A percentile compares a stretch with the other conserved stretches of the same genome.
These are phyloP conservation scores for Yponomeuta malinellus DNA, from an alignment of 2,888 invertebrate species.

Conservation along the genomic window DNA sequence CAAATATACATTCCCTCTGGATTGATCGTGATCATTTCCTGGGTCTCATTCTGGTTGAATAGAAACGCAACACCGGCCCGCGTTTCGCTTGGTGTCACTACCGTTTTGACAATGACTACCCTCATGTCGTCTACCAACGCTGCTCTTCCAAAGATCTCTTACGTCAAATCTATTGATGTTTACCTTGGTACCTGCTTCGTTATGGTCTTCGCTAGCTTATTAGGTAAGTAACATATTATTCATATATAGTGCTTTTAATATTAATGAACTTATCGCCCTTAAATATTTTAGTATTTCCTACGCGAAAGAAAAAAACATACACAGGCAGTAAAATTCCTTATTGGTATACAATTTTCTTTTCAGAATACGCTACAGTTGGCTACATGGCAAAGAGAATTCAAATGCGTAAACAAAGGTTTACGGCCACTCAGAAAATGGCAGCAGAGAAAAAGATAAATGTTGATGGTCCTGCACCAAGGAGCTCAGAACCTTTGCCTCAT, in stretches of 20 bases:
- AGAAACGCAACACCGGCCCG: constrained; percentile 96
- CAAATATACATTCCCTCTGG: constrained; percentile 99
- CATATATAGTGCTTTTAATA: not conserved
- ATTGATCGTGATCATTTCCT: constrained; percentile 97
- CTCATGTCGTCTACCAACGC: constrained; percentile 97
- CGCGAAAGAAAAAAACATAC: too few relatives aligned
- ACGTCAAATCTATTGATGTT: constrained; percentile 98
- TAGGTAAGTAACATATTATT: constrained; percentile 78
- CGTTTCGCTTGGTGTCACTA: constrained; percentile 95
- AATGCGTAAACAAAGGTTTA: constrained; percentile 89
- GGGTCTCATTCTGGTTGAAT: constrained; percentile 98
- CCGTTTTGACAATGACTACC: constrained; percentile 98
- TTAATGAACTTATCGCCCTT: not conserved
- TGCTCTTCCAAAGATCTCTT: constrained; percentile 97
- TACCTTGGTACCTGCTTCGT: constrained; percentile 98
- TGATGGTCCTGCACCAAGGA: constrained; percentile 66
- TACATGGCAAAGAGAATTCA: constrained; percentile 94
- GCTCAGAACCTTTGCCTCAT: constrained; percentile 34
- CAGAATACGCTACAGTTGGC: constrained; percentile 94
- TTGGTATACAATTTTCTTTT: constrained; percentile 24
- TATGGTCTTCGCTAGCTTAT: constrained; percentile 98
- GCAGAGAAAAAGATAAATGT: constrained; percentile 87
- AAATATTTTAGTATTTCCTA: not conserved
- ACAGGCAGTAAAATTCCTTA: too few relatives aligned
- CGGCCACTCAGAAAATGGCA: constrained; percentile 87